These are phyloP conservation scores for Eremobia ochroleuca DNA, from an alignment of 2,888 invertebrate genomes.

Conservation along the genomic window DNA sequence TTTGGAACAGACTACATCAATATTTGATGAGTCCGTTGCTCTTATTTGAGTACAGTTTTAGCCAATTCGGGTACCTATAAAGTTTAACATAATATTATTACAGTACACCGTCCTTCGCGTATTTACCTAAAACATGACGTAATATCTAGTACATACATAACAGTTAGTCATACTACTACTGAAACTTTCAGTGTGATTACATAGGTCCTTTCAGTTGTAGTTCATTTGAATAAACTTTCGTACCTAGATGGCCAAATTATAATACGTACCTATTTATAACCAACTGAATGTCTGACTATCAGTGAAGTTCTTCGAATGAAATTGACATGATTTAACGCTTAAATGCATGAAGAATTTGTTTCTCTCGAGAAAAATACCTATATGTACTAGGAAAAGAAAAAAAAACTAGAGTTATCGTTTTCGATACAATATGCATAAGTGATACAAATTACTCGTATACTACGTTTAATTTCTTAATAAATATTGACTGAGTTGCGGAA, in stretches of 20 bases:
- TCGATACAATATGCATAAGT: too few relatives aligned
- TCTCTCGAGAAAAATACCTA: too few relatives aligned
- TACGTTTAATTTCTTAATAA: too few relatives aligned
- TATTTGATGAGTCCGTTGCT: neutral
- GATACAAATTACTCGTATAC: too few relatives aligned
- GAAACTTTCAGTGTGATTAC: constrained; percentile 17
- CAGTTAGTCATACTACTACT: neutral
- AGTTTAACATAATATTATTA: neutral
- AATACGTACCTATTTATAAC: neutral
- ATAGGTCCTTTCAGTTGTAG: constrained; percentile 16
- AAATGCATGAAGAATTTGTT: too few relatives aligned
- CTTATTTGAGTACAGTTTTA: constrained; percentile 20
- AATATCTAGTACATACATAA: neutral
- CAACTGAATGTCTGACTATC: neutral
- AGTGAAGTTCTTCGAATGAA: neutral
- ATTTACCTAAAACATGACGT: constrained; percentile 17
- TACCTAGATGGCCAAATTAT: neutral
- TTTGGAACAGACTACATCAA: too few relatives aligned
- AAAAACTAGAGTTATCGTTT: too few relatives aligned
- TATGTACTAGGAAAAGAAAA: too few relatives aligned
- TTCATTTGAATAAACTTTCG: constrained; percentile 7
- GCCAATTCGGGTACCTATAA: neutral
- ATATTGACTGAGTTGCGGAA: too few relatives aligned
- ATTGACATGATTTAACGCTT: too few relatives aligned
- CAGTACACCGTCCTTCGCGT: neutral